These are phyloP conservation scores for Melanotaenia trifasciata DNA, from an alignment of 2,797 vertebrate genomes.

Conservation along the genomic window DNA sequence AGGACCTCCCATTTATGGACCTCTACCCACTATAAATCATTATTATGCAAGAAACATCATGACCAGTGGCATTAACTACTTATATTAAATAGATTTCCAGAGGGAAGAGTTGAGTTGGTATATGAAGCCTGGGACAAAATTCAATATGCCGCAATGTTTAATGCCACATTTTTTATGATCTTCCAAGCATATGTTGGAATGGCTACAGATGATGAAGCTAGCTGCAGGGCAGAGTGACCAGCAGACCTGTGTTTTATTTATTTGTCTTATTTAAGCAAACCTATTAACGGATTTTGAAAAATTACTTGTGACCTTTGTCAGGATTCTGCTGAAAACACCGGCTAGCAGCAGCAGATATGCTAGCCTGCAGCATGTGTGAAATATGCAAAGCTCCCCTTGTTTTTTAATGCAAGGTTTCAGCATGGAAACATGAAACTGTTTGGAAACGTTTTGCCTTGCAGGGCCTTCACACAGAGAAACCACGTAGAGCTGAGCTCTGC, in stretches of 20 bases:
- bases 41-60: conserved; percentile 90
- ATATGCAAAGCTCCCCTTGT: conserved; percentile 84
- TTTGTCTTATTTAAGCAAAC: conserved; percentile 58
- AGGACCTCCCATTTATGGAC: conserved; percentile 82
- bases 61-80: conserved; percentile 85
- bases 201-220: conserved; percentile 90
- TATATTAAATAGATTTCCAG: conserved; percentile 89
- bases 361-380: conserved; percentile 86
- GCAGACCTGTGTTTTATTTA: conserved; percentile 8
- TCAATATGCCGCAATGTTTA: conserved; percentile 94
- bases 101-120: conserved; percentile 87
- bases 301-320: conserved; percentile 96
- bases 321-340: conserved; percentile 88
- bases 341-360: conserved; percentile 79
- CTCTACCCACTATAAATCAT: conserved; percentile 83
- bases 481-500: conserved; percentile 73
- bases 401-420: conserved; percentile 61
- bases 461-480: conserved; percentile 56
- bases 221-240: conserved; percentile 87
- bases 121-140: conserved; percentile 93
- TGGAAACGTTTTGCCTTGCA: conserved; percentile 84
- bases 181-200: conserved; percentile 93
- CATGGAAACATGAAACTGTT: conserved; percentile 81
- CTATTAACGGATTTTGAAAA: conserved; percentile 88
- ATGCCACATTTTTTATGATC: conserved; percentile 94